Conservation (phyloP, 2,113 vertebrate genomes). For the Willisornis vidua region DNA sequence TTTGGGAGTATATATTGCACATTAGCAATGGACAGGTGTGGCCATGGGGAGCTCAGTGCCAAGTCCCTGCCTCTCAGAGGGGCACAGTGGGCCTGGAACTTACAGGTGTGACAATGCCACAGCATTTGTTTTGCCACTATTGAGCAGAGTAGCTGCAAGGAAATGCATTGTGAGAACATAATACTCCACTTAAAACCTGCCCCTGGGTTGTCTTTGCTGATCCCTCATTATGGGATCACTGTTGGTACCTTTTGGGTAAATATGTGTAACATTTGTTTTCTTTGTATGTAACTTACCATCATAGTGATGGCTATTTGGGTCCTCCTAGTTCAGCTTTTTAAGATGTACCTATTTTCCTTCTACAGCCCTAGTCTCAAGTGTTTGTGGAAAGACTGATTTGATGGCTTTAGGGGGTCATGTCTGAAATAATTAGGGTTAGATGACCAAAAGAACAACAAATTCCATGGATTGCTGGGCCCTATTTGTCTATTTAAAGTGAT, state of each 20-base stretch:
- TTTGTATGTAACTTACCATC: background rate
- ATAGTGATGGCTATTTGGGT: background rate
- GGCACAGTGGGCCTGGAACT: background rate
- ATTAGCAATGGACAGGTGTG: background rate
- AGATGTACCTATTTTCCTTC: background rate
- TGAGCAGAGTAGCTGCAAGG: background rate
- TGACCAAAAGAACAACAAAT: background rate
- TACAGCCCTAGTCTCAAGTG: rapidly evolving
- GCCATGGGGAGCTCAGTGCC: background rate
- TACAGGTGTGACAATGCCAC: background rate
- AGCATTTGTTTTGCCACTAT: background rate
- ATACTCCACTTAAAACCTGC: background rate
- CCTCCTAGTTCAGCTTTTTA: background rate
- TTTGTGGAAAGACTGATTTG: background rate
- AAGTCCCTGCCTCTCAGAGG: background rate
- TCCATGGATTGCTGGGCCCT: background rate
- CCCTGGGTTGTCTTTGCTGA: background rate
- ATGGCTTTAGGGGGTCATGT: background rate
- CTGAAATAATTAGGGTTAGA: background rate
- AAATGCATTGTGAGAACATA: background rate
- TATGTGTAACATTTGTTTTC: background rate
- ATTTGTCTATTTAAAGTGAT: background rate
- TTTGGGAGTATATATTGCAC: background rate
- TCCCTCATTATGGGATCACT: rapidly evolving
- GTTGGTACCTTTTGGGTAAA: background rate